Conservation (phyloP, 2,113 vertebrate genomes). For the Eurystomus gularis region DNA sequence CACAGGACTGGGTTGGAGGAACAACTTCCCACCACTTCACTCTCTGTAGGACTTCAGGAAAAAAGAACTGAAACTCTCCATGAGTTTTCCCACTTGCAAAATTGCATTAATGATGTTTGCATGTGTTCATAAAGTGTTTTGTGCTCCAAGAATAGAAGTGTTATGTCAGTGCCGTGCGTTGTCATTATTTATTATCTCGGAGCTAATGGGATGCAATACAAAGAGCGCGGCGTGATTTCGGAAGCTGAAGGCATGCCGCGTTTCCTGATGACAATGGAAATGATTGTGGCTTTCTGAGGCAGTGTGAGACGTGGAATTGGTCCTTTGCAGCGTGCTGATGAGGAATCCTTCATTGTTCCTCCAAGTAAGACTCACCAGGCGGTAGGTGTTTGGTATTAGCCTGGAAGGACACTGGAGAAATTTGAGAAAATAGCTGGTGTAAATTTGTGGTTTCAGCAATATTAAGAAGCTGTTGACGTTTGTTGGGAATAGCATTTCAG, state of each 20-base stretch:
- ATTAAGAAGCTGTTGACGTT: neutral
- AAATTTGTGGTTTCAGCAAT: neutral
- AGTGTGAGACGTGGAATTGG: neutral
- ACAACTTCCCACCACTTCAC: neutral
- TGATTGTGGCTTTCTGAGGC: neutral
- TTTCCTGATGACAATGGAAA: neutral
- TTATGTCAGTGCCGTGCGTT: neutral
- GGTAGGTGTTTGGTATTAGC: neutral
- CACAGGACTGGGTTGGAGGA: neutral
- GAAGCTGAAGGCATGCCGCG: neutral
- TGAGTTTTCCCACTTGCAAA: neutral
- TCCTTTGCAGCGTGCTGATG: neutral
- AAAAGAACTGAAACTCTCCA: neutral
- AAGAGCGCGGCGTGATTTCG: neutral
- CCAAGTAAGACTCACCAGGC: neutral
- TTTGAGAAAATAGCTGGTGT: neutral
- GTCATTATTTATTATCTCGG: neutral
- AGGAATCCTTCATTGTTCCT: neutral
- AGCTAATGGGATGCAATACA: neutral
- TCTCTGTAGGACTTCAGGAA: neutral
- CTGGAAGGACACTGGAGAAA: neutral
- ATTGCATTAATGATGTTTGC: neutral
- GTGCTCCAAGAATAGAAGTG: neutral
- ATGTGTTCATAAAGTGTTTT: neutral
- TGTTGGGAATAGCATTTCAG: neutral